Evolutionary conservation across 2,888 invertebrate genomes (phyloP).

Genomic region (Troilus luridus): DNA sequence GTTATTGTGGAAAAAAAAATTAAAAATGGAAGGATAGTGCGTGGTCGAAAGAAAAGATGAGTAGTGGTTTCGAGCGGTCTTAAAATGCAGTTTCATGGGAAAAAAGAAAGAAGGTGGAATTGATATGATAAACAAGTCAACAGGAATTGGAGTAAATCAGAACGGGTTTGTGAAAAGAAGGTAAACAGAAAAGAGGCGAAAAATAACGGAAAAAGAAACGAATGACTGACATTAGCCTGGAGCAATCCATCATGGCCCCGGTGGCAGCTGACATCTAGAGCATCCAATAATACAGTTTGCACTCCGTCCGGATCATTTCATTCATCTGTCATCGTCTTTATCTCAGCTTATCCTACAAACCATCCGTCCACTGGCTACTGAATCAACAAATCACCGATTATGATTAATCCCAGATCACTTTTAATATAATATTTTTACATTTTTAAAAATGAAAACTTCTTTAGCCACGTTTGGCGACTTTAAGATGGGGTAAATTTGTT

Average conservation of each 20-base stretch:
- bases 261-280: neutral
- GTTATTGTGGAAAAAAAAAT: no score
- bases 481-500: no score
- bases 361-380: neutral
- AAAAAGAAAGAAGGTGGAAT: neutral
- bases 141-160: neutral
- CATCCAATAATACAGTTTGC: constrained; percentile 27
- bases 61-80: no score
- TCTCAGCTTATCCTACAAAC: neutral
- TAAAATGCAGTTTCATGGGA: no score
- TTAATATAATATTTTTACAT: neutral
- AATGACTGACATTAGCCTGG: neutral
- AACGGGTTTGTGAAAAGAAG: neutral
- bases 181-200: neutral
- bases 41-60: no score
- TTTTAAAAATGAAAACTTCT: no score
- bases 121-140: neutral
- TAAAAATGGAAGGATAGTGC: no score
- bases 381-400: neutral
- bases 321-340: constrained; percentile 25
- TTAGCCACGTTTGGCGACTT: no score
- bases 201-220: neutral
- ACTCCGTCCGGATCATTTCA: neutral
- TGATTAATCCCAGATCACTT: neutral
- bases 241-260: neutral